These are phyloP conservation scores for Heliconius ismenius DNA, from an alignment of 2,888 invertebrate species.

Conservation along the genomic window DNA sequence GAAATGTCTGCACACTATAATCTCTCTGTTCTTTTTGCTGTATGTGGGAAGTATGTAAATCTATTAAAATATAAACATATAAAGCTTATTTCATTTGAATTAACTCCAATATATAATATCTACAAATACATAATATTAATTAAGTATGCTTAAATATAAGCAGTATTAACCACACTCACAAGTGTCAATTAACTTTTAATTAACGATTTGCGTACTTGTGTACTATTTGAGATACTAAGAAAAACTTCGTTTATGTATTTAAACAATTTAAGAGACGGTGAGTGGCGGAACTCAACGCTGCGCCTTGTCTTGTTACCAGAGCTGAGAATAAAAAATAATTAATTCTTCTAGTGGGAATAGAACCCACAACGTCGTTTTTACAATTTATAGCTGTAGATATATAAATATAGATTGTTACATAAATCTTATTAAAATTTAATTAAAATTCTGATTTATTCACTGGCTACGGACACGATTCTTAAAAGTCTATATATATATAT, in stretches of 20 bases:
- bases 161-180: not conserved
- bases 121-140: not conserved
- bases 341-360: not conserved
- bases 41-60: too few species aligned
- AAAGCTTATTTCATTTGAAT: too few species aligned
- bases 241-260: not conserved
- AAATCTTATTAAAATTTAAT: not conserved
- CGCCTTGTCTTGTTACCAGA: not conserved
- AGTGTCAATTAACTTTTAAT: not conserved
- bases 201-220: not conserved
- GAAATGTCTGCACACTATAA: too few species aligned
- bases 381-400: too few species aligned
- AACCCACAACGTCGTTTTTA: not conserved
- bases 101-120: too few species aligned
- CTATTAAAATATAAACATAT: too few species aligned
- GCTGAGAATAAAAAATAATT: not conserved
- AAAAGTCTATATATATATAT: not conserved
- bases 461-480: not conserved
- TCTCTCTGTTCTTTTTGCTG: too few species aligned
- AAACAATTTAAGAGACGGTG: not conserved
- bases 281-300: not conserved
- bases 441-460: not conserved
- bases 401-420: not conserved
- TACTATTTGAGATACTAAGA: not conserved
- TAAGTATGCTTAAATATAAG: not conserved